Evolutionary conservation across 2,797 vertebrate species (phyloP).

Genomic region (Jordanella pulchra): DNA sequence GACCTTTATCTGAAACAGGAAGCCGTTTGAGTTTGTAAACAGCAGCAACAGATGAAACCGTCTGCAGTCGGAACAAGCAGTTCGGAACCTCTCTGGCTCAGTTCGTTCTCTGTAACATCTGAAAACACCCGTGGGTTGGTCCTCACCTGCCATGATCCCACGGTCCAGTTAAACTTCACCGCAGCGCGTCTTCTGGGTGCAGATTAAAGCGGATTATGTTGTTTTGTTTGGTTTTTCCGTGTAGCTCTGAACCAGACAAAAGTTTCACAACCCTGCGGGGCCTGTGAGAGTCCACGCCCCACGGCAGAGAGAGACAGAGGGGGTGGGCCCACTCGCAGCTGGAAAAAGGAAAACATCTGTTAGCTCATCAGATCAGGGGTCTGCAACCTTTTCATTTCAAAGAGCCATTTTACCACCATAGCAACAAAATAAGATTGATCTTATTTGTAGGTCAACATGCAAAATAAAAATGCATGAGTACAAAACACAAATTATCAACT

Average conservation of each 20-base stretch:
- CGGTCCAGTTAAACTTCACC: accelerated
- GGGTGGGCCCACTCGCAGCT: background rate
- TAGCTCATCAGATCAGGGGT: no score
- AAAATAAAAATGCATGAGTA: no score
- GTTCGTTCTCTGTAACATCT: background rate
- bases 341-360: background rate
- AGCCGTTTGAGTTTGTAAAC: background rate
- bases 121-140: background rate
- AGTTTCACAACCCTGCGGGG: constrained; percentile 31
- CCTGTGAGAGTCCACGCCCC: background rate
- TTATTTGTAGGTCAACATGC: no score
- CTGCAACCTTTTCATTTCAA: no score
- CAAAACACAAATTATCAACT: no score
- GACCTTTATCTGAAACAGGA: constrained; percentile 13
- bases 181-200: background rate
- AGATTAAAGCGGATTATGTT: background rate
- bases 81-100: background rate
- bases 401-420: no score
- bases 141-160: constrained; percentile 52
- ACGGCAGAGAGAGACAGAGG: background rate
- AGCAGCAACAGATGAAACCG: background rate
- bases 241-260: background rate
- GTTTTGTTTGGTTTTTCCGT: background rate
- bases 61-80: background rate
- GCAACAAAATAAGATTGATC: no score